Conservation (phyloP, 1,140 invertebrate species). For the Macrocentrus cingulum region DNA sequence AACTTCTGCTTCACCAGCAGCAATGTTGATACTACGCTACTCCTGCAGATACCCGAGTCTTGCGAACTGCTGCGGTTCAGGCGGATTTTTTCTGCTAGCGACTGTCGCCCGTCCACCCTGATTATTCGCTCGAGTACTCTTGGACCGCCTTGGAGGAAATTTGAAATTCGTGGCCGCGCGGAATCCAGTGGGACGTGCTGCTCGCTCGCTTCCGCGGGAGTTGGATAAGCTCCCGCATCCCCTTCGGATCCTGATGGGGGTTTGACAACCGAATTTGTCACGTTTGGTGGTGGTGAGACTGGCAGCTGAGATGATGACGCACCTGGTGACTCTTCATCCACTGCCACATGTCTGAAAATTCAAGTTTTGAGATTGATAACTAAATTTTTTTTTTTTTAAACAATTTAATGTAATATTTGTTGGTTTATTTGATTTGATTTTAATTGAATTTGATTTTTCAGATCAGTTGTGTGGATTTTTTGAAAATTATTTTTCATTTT, state of each 20-base stretch:
- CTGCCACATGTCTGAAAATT: constrained; percentile 38
- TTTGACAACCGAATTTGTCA: neutral
- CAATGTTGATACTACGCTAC: constrained; percentile 17
- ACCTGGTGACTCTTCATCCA: constrained; percentile 44
- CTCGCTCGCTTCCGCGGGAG: neutral
- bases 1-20: constrained; percentile 21
- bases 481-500: no score
- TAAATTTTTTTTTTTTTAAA: no score
- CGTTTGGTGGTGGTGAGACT: constrained; percentile 2
- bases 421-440: no score
- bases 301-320: constrained; percentile 21
- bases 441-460: no score
- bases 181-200: no score
- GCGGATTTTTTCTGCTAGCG: constrained; percentile 3
- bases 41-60: constrained; percentile 4
- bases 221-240: neutral
- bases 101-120: constrained; percentile 12
- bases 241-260: neutral
- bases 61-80: neutral
- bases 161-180: neutral
- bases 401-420: no score
- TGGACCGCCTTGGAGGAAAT: neutral
- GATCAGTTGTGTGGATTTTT: no score
- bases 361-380: no score
- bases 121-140: neutral